Conservation (phyloP, 2,113 vertebrate species). For the Takifugu flavidus region DNA sequence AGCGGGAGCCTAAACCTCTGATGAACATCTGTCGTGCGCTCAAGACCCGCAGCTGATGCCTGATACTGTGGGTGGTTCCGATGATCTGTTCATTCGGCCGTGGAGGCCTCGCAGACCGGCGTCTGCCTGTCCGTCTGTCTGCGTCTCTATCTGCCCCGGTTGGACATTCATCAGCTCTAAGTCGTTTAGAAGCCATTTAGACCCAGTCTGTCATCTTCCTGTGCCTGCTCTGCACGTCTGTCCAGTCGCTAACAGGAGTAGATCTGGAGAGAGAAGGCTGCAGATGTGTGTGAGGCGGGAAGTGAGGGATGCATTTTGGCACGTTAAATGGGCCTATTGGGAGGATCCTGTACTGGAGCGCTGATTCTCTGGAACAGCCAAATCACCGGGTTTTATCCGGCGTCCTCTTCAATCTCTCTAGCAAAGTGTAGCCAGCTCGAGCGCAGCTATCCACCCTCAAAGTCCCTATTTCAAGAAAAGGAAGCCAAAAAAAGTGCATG, state of each 20-base stretch:
- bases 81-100: conserved; percentile 31
- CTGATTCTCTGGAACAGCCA: conserved; percentile 85
- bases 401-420: conserved; percentile 77
- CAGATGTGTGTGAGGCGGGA: conserved; percentile 65
- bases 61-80: conserved; percentile 29
- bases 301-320: conserved; percentile 67
- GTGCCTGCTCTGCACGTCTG: too few relatives aligned
- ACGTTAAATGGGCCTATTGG: conserved; percentile 77
- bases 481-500: too few relatives aligned
- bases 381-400: conserved; percentile 82
- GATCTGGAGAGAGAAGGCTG: conserved; percentile 41
- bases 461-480: neutral
- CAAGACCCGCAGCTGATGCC: conserved; percentile 25
- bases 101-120: conserved; percentile 40
- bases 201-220: conserved; percentile 69
- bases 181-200: conserved; percentile 74
- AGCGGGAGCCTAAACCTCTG: neutral
- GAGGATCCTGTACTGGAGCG: conserved; percentile 79
- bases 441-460: conserved; percentile 24
- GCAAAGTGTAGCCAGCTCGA: conserved; percentile 65
- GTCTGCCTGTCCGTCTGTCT: conserved; percentile 60
- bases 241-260: neutral
- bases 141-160: conserved; percentile 30
- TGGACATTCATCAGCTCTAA: conserved; percentile 67
- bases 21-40: conserved; percentile 7